phyloP scores from a whole-genome alignment of 1,140 invertebrate species.

The Scaptomyza graminum region DNA sequence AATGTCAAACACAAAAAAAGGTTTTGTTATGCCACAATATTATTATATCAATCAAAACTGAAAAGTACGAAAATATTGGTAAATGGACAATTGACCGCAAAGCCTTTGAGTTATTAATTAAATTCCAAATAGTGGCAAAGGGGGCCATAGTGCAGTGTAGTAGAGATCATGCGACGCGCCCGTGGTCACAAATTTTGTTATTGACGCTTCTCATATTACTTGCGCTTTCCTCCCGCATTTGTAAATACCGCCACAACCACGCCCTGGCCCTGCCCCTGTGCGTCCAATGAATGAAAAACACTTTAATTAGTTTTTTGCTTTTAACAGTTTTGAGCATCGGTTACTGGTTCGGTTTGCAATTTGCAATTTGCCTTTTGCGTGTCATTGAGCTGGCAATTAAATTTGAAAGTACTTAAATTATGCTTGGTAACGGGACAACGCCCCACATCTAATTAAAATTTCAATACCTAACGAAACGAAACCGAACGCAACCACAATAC shows the following conservation, averaged over 20 bases:
- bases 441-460: constrained; percentile 28
- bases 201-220: constrained; percentile 33
- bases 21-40: too few species aligned
- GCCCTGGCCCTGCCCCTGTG: background rate
- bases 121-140: too few species aligned
- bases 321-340: constrained; percentile 10
- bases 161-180: constrained; percentile 61
- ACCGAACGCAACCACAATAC: constrained; percentile 7
- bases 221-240: background rate
- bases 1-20: too few species aligned
- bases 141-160: background rate
- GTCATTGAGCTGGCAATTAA: constrained; percentile 65
- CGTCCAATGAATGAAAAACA: constrained; percentile 30
- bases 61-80: too few species aligned
- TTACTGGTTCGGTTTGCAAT: background rate
- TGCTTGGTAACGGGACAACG: constrained; percentile 7
- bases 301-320: constrained; percentile 66
- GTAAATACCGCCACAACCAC: too few species aligned
- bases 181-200: constrained; percentile 40
- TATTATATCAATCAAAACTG: too few species aligned
- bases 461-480: background rate
- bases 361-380: constrained; percentile 16
- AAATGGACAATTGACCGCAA: too few species aligned
- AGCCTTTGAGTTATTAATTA: too few species aligned
- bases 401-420: constrained; percentile 70